Base-by-base conservation (phyloP, 2,113 vertebrate species). In the Clupea harengus region DNA sequence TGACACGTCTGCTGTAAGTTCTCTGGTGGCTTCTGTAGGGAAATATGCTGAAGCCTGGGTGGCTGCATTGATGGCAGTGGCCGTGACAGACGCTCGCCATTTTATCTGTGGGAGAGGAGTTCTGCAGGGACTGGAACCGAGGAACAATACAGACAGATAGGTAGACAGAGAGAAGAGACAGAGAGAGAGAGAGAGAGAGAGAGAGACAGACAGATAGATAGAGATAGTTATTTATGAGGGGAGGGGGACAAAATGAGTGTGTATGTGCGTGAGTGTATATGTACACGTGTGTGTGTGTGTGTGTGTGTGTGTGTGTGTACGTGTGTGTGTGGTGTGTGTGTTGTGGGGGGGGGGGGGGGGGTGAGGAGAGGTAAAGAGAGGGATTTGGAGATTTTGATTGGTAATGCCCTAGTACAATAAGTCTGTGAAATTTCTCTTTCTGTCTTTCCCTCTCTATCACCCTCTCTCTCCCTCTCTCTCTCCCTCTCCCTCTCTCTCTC, bases 381-480 rank as follows among this genome's bases (percentile, higher is more conserved):
- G 83, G 84, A 87, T 83, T 82, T 8, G 46, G 64, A 57, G 60
- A 78, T 88, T 90, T 84, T 90, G 85, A 90, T 87, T 87, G 87
- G 84, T 90, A 88, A 90, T 86, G 84, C 83, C 0, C 28, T 82
- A 50, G 89, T 86, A 88, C 89, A 85, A 87, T 87, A 81, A 85
- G 82, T 64, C 86, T 60, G 80, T 81, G 83, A 78, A 72, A 20
- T 50, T 45, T 84, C 81, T 78, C 64, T 72, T 25, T 13, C 50
- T 82, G 54, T 60, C n/a, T 52, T 32, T 84, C 72, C 75, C 60
- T 39, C 64, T 32, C 64, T 72, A 10, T 13, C 64, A 13, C 25
- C 28, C 25, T 13, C 50, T 82, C 54, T 60, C n/a, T 52, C 45
- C 83, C 72, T 60, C 60, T 39, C 80, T 86, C 60, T 86, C 82